A percentile compares a stretch with the other conserved stretches of the same genome.
phyloP scores from a whole-genome alignment of 2,888 invertebrate species.

The Drosophila testacea region DNA sequence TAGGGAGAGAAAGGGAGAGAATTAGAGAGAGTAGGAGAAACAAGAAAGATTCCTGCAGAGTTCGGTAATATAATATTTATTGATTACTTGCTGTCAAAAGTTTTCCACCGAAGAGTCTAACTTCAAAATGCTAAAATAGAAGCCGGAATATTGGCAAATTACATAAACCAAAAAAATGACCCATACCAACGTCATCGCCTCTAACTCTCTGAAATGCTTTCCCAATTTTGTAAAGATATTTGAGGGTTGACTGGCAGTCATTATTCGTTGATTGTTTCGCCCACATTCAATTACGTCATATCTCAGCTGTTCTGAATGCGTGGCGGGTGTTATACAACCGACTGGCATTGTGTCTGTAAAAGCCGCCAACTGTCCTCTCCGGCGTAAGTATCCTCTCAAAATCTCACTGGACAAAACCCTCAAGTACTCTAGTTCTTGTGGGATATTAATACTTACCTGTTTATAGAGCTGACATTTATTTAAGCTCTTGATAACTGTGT shows the following conservation, averaged over 20 bases:
- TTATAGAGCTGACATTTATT: constrained; percentile 43
- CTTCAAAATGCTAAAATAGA: constrained; percentile 37
- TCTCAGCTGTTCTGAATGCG: constrained; percentile 83
- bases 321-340: constrained; percentile 68
- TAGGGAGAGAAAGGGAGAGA: background rate
- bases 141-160: constrained; percentile 46
- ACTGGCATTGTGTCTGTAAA: constrained; percentile 25
- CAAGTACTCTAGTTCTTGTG: constrained; percentile 21
- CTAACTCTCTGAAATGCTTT: background rate
- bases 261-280: constrained; percentile 57
- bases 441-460: constrained; percentile 43
- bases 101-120: constrained; percentile 49
- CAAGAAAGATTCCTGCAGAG: constrained; percentile 34
- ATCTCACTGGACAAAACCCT: constrained; percentile 11
- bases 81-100: constrained; percentile 64
- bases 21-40: background rate
- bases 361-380: constrained; percentile 23
- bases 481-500: constrained; percentile 37
- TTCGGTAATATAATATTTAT: constrained; percentile 70
- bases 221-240: background rate
- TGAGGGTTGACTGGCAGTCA: constrained; percentile 21
- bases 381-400: background rate
- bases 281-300: constrained; percentile 84
- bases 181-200: constrained; percentile 18
- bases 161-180: constrained; percentile 44